Evolutionary conservation across 2,888 invertebrate genomes (phyloP).

Genomic region (Cheilosia vernalis): DNA sequence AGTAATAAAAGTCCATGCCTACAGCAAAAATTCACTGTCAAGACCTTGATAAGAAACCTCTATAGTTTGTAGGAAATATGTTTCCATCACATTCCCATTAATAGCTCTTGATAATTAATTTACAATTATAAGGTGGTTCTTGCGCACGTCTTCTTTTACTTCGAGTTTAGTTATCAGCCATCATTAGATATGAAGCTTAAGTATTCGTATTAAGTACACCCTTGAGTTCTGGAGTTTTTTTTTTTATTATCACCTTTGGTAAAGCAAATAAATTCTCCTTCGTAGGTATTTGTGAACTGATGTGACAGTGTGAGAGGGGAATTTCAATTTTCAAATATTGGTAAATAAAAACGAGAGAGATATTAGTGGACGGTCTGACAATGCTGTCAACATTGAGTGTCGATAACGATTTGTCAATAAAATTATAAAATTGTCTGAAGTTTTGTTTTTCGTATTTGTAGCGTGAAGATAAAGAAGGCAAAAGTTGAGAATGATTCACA

Average conservation of each 20-base stretch:
- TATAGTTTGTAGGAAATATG: neutral
- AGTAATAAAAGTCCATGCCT: too few species aligned
- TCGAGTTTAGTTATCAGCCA: neutral
- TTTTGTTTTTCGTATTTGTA: too few species aligned
- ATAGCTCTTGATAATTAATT: neutral
- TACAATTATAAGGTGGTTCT: neutral
- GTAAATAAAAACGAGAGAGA: neutral
- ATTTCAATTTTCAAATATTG: neutral
- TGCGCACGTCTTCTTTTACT: neutral
- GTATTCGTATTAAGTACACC: neutral
- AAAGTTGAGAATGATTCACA: too few species aligned
- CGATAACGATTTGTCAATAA: too few species aligned
- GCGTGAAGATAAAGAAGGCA: too few species aligned
- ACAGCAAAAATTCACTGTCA: too few species aligned
- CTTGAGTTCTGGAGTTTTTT: neutral
- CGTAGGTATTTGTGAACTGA: too few species aligned
- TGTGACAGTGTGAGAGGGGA: neutral
- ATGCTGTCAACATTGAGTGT: neutral
- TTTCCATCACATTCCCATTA: neutral
- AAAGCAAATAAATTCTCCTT: neutral
- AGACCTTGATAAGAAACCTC: too few species aligned
- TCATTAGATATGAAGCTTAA: neutral
- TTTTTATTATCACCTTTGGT: neutral
- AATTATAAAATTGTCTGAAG: too few species aligned
- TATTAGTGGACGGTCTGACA: neutral